A percentile compares a stretch with the other conserved stretches of the same genome.
Evolutionary conservation across 2,888 invertebrate genomes (phyloP).

Genomic region (Acanthoscelides obtectus): DNA sequence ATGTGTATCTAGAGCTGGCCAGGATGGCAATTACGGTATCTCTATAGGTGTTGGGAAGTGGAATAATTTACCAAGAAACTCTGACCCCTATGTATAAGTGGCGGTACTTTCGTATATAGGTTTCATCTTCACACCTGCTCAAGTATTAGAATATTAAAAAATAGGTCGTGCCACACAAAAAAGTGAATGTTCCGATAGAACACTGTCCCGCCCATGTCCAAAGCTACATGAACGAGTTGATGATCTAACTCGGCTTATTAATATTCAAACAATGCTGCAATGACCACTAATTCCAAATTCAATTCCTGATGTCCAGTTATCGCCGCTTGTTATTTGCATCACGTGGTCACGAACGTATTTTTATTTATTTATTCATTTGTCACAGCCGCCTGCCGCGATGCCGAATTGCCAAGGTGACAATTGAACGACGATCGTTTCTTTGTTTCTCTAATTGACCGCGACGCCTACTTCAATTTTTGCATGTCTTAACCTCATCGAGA

Average conservation of each 20-base stretch:
- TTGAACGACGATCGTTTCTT: neutral
- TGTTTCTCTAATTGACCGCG: neutral
- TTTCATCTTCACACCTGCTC: too few relatives aligned
- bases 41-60: too few relatives aligned
- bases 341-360: neutral
- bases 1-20: too few relatives aligned
- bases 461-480: neutral
- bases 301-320: neutral
- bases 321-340: neutral
- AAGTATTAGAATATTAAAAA: too few relatives aligned
- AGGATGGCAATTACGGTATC: too few relatives aligned
- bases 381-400: neutral
- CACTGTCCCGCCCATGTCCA: neutral
- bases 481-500: neutral
- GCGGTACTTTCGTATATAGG: too few relatives aligned
- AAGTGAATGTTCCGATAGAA: too few relatives aligned
- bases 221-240: neutral
- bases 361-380: too few relatives aligned
- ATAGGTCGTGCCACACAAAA: too few relatives aligned
- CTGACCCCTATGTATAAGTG: too few relatives aligned
- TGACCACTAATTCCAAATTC: neutral
- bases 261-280: neutral
- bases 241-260: neutral
- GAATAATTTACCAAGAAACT: too few relatives aligned
- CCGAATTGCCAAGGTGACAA: neutral